These are phyloP conservation scores for Dipus sagitta DNA, from an alignment of 2,797 vertebrate genomes.

Conservation along the genomic window DNA sequence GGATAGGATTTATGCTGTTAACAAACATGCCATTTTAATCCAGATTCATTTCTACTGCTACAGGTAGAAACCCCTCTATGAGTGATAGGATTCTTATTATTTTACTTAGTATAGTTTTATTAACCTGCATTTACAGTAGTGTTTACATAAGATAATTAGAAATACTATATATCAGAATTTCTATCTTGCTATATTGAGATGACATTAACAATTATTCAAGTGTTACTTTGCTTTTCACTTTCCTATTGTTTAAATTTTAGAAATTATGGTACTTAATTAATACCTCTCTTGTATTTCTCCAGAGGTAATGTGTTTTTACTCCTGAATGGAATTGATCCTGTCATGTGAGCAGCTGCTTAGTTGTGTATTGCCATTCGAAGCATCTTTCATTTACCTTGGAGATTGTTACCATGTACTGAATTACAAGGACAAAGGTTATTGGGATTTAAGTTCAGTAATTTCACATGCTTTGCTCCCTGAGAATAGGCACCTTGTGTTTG, in stretches of 20 bases:
- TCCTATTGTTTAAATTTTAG: not conserved
- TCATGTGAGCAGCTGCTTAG: not conserved
- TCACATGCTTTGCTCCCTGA: not conserved
- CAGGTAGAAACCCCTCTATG: not conserved
- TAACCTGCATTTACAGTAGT: not conserved
- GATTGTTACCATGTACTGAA: not conserved
- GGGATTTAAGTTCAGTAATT: not conserved
- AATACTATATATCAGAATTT: not conserved
- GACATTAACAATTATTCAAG: not conserved
- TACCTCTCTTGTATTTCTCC: not conserved
- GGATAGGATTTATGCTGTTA: not conserved
- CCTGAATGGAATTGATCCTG: not conserved
- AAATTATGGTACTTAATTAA: not conserved
- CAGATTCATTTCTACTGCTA: not conserved
- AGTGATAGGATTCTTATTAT: not conserved
- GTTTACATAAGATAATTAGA: not conserved
- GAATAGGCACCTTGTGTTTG: not conserved
- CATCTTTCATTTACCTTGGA: not conserved
- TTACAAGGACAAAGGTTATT: conserved; percentile 5
- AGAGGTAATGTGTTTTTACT: not conserved
- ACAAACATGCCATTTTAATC: not conserved
- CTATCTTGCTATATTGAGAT: not conserved
- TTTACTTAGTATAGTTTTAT: not conserved
- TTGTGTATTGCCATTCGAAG: not conserved
- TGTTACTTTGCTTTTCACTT: not conserved